phyloP scores from a whole-genome alignment of 2,888 invertebrate genomes.

The Catocala nupta region DNA sequence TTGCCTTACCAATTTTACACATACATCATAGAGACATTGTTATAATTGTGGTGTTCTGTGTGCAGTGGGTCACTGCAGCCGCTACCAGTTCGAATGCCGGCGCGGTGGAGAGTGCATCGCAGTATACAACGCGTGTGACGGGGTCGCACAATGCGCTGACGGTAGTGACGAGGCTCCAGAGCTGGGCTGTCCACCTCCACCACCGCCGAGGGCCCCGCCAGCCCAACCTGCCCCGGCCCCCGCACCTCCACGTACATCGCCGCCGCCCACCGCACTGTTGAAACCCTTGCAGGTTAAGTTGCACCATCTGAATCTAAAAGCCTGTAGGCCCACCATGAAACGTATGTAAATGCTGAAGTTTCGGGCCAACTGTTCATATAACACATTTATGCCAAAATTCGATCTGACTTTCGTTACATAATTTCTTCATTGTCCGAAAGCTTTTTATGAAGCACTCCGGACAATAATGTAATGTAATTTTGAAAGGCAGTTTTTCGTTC shows the following conservation, averaged over 20 bases:
- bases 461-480: no score
- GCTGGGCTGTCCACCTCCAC: conserved; percentile 89
- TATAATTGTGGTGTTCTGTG: not conserved
- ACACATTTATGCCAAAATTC: no score
- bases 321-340: no score
- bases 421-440: no score
- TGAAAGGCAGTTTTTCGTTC: no score
- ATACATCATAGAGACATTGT: no score
- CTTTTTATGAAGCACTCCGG: no score
- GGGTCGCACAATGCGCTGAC: conserved; percentile 96
- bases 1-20: no score
- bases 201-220: conserved; percentile 31
- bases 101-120: conserved; percentile 96
- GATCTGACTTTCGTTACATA: no score
- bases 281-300: conserved; percentile 40
- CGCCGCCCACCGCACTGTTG: conserved; percentile 32
- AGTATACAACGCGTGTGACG: conserved; percentile 97
- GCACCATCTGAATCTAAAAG: no score
- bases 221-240: conserved; percentile 24
- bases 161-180: conserved; percentile 97
- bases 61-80: conserved; percentile 88
- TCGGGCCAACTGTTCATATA: no score
- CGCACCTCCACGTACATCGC: conserved; percentile 66
- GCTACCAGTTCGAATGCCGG: conserved; percentile 96
- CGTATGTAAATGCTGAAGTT: no score